phyloP scores from a whole-genome alignment of 2,888 invertebrate genomes.

The Harpalus rufipes region DNA sequence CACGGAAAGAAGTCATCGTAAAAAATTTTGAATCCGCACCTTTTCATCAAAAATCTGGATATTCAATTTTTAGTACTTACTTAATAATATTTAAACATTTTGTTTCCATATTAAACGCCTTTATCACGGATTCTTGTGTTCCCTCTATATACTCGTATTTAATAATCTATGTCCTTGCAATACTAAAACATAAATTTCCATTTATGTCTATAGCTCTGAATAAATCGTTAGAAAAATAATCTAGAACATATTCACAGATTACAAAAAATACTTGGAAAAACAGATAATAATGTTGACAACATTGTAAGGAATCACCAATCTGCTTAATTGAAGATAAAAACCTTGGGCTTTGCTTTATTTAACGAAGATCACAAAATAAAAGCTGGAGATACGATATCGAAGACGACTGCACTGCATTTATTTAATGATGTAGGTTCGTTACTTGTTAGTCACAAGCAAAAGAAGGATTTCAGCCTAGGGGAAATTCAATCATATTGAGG shows the following conservation, averaged over 20 bases:
- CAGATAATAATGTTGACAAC: conserved; percentile 26
- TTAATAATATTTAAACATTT: no score
- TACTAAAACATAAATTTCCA: no score
- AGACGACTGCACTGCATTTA: conserved; percentile 8
- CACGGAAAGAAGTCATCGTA: no score
- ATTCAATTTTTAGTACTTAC: no score
- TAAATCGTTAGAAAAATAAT: neutral
- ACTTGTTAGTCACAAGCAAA: neutral
- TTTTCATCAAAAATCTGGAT: no score
- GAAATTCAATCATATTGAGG: conserved; percentile 2
- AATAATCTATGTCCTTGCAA: no score
- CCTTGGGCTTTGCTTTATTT: neutral
- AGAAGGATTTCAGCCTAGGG: neutral
- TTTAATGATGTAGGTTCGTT: conserved; percentile 18
- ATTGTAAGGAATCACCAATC: conserved; percentile 48
- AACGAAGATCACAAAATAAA: conserved; percentile 28
- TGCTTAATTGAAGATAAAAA: conserved; percentile 18
- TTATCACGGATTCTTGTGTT: no score
- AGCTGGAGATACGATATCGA: conserved; percentile 16
- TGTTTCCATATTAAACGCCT: no score
- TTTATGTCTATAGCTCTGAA: neutral
- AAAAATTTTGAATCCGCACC: no score
- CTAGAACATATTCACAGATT: neutral
- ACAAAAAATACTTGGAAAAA: neutral
- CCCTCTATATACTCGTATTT: no score